These are phyloP conservation scores for Lithodes maja DNA, from an alignment of 2,888 invertebrate genomes.

Conservation along the genomic window DNA sequence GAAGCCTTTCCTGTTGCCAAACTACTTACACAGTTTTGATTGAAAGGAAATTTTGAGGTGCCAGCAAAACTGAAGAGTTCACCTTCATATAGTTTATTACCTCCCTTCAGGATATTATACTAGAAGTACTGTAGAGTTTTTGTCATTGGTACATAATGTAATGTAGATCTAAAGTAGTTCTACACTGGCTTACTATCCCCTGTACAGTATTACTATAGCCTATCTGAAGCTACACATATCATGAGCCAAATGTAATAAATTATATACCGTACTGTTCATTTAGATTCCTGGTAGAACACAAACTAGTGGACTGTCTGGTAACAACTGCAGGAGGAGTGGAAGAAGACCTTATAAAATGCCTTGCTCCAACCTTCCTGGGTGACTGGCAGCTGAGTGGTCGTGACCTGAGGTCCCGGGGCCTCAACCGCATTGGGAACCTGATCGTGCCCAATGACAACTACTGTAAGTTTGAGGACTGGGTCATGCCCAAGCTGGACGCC, in stretches of 20 bases:
- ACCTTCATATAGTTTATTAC: too few relatives aligned
- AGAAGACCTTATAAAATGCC: conserved; percentile 98
- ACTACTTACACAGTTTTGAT: too few relatives aligned
- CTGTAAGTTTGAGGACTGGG: conserved; percentile 97
- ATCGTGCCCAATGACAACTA: conserved; percentile 99
- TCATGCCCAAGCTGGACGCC: conserved; percentile 92
- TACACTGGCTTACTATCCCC: too few relatives aligned
- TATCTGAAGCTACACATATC: too few relatives aligned
- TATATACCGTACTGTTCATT: neutral
- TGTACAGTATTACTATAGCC: too few relatives aligned
- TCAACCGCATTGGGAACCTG: conserved; percentile 94
- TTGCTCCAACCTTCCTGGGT: conserved; percentile 95
- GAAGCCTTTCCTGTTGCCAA: too few relatives aligned
- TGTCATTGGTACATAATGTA: too few relatives aligned
- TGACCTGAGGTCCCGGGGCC: conserved; percentile 85
- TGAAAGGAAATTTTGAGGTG: too few relatives aligned
- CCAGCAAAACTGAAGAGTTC: too few relatives aligned
- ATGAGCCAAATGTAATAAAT: too few relatives aligned
- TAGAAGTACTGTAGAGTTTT: too few relatives aligned
- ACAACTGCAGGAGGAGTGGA: conserved; percentile 98
- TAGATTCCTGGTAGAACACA: conserved; percentile 87
- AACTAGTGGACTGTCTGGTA: conserved; percentile 95
- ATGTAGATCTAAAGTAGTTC: neutral
- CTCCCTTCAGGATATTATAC: too few relatives aligned
- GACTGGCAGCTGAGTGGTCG: conserved; percentile 89